A percentile compares a stretch with the other conserved stretches of the same genome.
phyloP scores from a whole-genome alignment of 2,888 invertebrate genomes.

The Callyntrura guangdongensis region DNA sequence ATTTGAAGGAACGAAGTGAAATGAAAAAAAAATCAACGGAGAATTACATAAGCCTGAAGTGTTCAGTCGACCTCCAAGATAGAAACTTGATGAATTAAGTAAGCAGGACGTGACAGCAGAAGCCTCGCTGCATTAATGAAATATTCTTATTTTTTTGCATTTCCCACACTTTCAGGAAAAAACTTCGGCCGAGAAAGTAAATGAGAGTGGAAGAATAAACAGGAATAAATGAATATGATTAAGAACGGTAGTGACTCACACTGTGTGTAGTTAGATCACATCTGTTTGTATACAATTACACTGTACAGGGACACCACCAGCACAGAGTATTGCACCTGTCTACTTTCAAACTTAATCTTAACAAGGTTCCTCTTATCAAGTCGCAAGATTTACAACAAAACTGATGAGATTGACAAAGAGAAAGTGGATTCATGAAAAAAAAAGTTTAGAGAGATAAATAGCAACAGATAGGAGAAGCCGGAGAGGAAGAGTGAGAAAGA shows the following conservation, averaged over 20 bases:
- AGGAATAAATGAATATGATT: background rate
- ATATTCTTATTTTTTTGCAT: background rate
- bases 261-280: background rate
- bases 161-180: background rate
- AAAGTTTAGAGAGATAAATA: background rate
- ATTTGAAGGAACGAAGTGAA: too few species aligned
- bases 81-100: too few species aligned
- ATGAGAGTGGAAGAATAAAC: background rate
- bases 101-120: background rate
- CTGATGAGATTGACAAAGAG: slow-evolving; percentile 20
- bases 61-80: background rate
- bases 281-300: background rate
- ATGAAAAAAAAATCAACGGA: too few species aligned
- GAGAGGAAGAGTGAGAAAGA: too few species aligned
- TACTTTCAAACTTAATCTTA: background rate
- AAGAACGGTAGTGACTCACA: background rate
- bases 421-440: background rate
- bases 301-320: background rate
- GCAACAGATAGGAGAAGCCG: background rate
- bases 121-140: background rate
- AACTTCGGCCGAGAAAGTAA: background rate
- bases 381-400: slow-evolving; percentile 25
- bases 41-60: too few species aligned
- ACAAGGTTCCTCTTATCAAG: slow-evolving; percentile 11
- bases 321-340: background rate